Conservation (phyloP, 1,140 invertebrate species). For the Lithobius niger region DNA sequence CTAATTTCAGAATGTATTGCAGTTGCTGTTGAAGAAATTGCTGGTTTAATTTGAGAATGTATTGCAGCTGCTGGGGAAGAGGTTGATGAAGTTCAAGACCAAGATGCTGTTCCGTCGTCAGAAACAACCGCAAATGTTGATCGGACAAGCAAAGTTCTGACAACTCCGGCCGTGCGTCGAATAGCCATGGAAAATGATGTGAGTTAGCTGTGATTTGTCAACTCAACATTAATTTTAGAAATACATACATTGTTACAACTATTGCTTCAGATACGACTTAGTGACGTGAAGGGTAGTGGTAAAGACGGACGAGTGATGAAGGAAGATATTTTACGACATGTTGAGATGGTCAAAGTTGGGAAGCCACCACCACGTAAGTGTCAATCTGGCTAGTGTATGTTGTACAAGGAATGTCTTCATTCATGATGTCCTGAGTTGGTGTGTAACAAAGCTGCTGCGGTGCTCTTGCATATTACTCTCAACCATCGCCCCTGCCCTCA, state of each 20-base stretch:
- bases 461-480: no score
- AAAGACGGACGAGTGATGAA: conserved; percentile 86
- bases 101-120: conserved; percentile 24
- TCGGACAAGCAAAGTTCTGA: conserved; percentile 48
- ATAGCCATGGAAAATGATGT: conserved; percentile 82
- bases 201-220: conserved; percentile 16
- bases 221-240: background rate
- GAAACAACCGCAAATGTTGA: background rate
- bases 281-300: conserved; percentile 64
- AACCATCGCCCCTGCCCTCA: no score
- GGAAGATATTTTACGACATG: conserved; percentile 75
- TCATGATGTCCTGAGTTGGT: no score
- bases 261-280: conserved; percentile 51
- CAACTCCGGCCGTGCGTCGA: conserved; percentile 86
- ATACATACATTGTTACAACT: background rate
- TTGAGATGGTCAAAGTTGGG: conserved; percentile 35
- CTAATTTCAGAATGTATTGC: no score
- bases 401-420: no score
- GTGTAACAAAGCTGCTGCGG: no score
- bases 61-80: conserved; percentile 16
- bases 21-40: no score
- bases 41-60: conserved; percentile 11
- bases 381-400: conserved; percentile 19
- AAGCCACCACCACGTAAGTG: conserved; percentile 13
- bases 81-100: conserved; percentile 28